These are phyloP conservation scores for Pentamera pediparva DNA, from an alignment of 53 echinoderm and acorn worm genomes.

Conservation along the genomic window DNA sequence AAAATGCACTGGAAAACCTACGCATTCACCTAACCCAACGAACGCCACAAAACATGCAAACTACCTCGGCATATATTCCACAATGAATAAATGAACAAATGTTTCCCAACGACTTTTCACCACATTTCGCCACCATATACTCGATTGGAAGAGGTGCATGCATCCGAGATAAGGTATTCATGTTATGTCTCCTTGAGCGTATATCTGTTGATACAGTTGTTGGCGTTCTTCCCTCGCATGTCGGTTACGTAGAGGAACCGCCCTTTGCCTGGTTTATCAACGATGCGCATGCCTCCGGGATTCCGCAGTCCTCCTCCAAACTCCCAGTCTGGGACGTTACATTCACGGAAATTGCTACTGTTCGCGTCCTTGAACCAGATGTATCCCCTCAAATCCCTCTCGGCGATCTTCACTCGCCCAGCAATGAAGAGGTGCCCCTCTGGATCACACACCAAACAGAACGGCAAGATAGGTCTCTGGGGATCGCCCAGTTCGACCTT, in stretches of 20 bases:
- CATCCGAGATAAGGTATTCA: too few species aligned
- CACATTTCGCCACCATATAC: too few species aligned
- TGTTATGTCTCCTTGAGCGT: too few species aligned
- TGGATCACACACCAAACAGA: neutral
- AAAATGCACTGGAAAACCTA: too few species aligned
- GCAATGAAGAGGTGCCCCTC: neutral
- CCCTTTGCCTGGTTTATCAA: neutral
- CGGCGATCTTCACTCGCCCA: neutral
- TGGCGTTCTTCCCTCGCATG: slow-evolving; percentile 23
- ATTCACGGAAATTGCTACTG: neutral
- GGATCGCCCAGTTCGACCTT: neutral
- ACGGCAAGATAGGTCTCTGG: neutral
- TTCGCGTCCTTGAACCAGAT: slow-evolving; percentile 6
- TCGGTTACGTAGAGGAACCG: slow-evolving; percentile 1
- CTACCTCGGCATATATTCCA: too few species aligned
- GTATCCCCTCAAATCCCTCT: neutral
- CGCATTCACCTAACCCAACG: too few species aligned
- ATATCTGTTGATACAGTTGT: slow-evolving; percentile 14
- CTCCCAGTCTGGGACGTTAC: neutral
- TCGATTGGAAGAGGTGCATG: too few species aligned
- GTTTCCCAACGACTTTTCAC: too few species aligned
- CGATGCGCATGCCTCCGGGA: slow-evolving; percentile 17
- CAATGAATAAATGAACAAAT: too few species aligned
- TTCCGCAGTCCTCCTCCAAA: slow-evolving; percentile 17
- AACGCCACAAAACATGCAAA: too few species aligned